phyloP scores from a whole-genome alignment of 2,113 vertebrate species.

The Pristiophorus japonicus region DNA sequence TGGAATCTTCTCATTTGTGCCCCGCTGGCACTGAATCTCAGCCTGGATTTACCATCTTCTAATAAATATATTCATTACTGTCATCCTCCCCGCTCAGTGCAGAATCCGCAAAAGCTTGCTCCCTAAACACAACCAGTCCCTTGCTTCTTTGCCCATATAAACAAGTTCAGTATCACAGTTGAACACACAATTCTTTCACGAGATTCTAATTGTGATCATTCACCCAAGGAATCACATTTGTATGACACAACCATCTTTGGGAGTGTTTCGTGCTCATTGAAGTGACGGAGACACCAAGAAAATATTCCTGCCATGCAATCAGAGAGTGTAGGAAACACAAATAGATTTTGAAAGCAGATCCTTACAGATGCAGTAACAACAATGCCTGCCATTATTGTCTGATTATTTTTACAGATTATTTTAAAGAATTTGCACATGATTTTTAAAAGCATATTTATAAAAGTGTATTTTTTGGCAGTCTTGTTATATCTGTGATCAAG shows the following conservation, averaged over 20 bases:
- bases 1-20: neutral
- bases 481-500: neutral
- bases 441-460: neutral
- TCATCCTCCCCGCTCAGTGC: neutral
- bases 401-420: neutral
- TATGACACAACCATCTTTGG: neutral
- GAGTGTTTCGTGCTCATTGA: neutral
- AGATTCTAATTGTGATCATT: slow-evolving; percentile 16
- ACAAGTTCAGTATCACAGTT: neutral
- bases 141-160: slow-evolving; percentile 9
- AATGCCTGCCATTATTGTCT: neutral
- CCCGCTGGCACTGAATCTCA: neutral
- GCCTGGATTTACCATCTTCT: neutral
- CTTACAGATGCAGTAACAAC: neutral
- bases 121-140: neutral
- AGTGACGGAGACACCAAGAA: neutral
- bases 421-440: neutral
- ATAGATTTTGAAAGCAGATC: neutral
- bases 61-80: neutral
- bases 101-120: neutral
- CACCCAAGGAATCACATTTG: neutral
- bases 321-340: neutral
- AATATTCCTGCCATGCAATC: neutral
- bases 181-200: neutral
- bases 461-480: neutral